Base-by-base conservation (phyloP, 2,113 vertebrate species). In the Ceyx melanurus region DNA sequence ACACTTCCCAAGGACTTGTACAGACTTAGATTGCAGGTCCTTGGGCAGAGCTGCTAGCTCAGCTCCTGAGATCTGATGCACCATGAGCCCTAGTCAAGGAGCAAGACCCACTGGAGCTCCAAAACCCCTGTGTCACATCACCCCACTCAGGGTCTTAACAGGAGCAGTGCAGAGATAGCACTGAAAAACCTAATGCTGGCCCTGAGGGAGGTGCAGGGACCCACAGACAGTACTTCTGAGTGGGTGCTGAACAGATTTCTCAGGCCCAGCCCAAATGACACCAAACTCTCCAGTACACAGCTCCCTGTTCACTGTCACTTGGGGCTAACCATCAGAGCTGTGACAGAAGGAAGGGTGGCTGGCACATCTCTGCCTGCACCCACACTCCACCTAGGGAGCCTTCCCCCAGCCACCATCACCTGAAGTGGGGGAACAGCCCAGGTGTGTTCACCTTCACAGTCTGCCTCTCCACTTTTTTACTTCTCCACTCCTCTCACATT, bases 161-260 rank as follows among this genome's bases (percentile, higher is more conserved):
- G 37, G 7, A 71, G 4, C 29, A 22, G 13, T 29, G 42, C 26
- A 45, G 22, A 61, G 29, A 40, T 0, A 25, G 45, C 0, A 0
- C 33, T 21, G 35, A 37, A 42, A 61, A 53, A 26, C 31, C 42
- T 50, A 12, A 37, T 6, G 35, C 35, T 51, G 67, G 28, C n/a
- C 28, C 68, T 31, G 33, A 23, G 14, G 73, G 7, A 77, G 35
- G 48, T 5, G 13, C 26, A 66, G 22, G 15, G 45, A 75, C n/a
- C 42, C 35, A 23, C 50, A 85, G 13, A 46, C 57, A 58, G 50
- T 25, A 51, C 28, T 33, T 58, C 57, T 53, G n/a, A 28, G 37
- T 33, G n/a, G 37, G 10, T 29, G n/a, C 62, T 62, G 37, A 40
- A 57, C 14, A 51, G 54, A 10, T 62, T 83, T 45, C 67, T 57